These are phyloP conservation scores for Chesias legatella DNA, from an alignment of 2,888 invertebrate genomes.

Conservation along the genomic window DNA sequence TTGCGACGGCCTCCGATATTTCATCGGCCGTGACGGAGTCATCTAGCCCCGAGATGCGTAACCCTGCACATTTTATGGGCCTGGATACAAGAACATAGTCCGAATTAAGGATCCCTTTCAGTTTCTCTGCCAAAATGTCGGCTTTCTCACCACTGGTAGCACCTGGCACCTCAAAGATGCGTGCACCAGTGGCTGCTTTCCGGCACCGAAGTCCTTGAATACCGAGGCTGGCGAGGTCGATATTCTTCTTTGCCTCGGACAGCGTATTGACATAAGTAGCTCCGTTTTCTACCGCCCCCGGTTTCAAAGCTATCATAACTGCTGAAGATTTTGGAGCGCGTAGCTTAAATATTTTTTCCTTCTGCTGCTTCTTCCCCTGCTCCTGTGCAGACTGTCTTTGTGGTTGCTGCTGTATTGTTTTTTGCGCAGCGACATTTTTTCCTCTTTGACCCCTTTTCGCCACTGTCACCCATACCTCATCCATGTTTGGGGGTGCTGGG, in stretches of 20 bases:
- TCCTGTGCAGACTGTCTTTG: neutral
- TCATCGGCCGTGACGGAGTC: conserved; percentile 1
- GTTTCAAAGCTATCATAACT: conserved; percentile 16
- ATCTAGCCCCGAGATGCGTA: conserved; percentile 4
- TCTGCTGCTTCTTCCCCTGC: neutral
- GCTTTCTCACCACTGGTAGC: conserved; percentile 7
- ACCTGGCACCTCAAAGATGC: conserved; percentile 15
- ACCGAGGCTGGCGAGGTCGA: conserved; percentile 4
- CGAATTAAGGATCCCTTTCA: conserved; percentile 3
- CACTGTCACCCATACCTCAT: too few relatives aligned
- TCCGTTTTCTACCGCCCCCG: conserved; percentile 13
- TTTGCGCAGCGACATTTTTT: too few relatives aligned
- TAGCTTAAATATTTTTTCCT: neutral
- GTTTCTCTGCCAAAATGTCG: conserved; percentile 12
- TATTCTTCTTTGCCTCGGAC: conserved; percentile 4
- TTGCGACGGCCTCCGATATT: neutral
- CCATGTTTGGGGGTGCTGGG: too few relatives aligned
- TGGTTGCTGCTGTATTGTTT: neutral
- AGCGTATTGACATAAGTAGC: conserved; percentile 9
- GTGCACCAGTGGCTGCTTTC: conserved; percentile 12
- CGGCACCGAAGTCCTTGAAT: conserved; percentile 1
- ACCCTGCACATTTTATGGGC: neutral
- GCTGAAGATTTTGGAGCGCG: conserved; percentile 14
- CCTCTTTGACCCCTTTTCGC: too few relatives aligned
- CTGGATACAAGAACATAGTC: neutral